Evolutionary conservation across 2,888 invertebrate genomes (phyloP).

Genomic region (Dicranocentrus wangi): DNA sequence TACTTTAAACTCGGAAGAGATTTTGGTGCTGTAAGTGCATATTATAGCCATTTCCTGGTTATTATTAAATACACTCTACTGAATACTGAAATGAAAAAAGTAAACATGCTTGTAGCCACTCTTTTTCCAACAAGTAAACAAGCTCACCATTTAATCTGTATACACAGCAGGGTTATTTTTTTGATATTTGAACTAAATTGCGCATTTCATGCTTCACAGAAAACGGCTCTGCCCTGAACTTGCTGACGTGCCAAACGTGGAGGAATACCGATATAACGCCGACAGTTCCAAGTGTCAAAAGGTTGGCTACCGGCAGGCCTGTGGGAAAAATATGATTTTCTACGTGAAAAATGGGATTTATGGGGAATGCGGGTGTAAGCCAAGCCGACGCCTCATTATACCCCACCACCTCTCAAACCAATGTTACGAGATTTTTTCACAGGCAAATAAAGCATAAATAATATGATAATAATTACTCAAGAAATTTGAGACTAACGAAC

Average conservation of each 20-base stretch:
- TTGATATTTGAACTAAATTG: no score
- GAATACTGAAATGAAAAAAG: no score
- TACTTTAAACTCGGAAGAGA: not conserved
- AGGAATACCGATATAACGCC: slow-evolving; percentile 9
- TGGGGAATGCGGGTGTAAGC: slow-evolving; percentile 23
- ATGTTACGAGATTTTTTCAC: slow-evolving; percentile 40
- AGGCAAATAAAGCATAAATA: no score
- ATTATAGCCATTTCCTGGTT: not conserved
- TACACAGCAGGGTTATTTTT: no score
- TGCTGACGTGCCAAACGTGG: not conserved
- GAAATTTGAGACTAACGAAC: no score
- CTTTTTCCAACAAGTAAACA: no score
- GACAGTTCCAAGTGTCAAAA: not conserved
- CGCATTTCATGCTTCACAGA: not conserved
- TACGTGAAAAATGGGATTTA: slow-evolving; percentile 26
- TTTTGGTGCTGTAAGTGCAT: slow-evolving; percentile 1
- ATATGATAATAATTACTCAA: no score
- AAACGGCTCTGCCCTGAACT: not conserved
- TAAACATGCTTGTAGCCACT: no score
- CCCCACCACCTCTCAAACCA: not conserved
- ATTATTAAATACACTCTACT: not conserved
- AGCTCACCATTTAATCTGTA: no score
- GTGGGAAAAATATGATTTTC: slow-evolving; percentile 32
- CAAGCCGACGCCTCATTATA: not conserved
- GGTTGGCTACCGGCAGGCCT: not conserved